phyloP scores from a whole-genome alignment of 2,797 vertebrate species.

The Passerculus sandwichensis region DNA sequence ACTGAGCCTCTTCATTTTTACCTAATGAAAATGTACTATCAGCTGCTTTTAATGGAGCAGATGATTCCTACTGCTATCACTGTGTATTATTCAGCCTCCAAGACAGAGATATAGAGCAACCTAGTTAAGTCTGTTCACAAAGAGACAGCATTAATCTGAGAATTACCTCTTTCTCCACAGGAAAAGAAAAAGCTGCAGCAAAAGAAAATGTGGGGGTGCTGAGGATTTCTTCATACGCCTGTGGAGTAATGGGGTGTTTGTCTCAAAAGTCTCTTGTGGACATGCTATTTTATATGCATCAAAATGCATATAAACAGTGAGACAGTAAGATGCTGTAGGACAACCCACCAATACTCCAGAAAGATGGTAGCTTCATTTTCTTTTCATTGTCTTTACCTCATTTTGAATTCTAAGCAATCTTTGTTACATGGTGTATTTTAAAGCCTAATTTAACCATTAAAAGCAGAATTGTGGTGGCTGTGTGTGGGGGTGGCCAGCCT shows the following conservation, averaged over 20 bases:
- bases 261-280: background rate
- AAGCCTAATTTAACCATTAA: background rate
- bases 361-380: background rate
- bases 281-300: background rate
- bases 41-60: slow-evolving; percentile 26
- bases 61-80: slow-evolving; percentile 51
- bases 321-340: background rate
- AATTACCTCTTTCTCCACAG: slow-evolving; percentile 18
- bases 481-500: background rate
- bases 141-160: slow-evolving; percentile 40
- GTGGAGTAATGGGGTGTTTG: background rate
- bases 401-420: background rate
- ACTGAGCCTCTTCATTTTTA: slow-evolving; percentile 21
- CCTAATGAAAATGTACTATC: slow-evolving; percentile 33
- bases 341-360: background rate
- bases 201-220: background rate
- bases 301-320: background rate
- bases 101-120: slow-evolving; percentile 44
- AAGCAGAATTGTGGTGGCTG: background rate
- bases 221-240: background rate
- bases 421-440: background rate
- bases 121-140: slow-evolving; percentile 53
- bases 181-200: background rate
- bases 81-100: slow-evolving; percentile 40
- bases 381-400: background rate